A percentile compares a stretch with the other conserved stretches of the same genome.
phyloP scores from a whole-genome alignment of 2,797 vertebrate genomes.

The Ficedula albicollis region DNA sequence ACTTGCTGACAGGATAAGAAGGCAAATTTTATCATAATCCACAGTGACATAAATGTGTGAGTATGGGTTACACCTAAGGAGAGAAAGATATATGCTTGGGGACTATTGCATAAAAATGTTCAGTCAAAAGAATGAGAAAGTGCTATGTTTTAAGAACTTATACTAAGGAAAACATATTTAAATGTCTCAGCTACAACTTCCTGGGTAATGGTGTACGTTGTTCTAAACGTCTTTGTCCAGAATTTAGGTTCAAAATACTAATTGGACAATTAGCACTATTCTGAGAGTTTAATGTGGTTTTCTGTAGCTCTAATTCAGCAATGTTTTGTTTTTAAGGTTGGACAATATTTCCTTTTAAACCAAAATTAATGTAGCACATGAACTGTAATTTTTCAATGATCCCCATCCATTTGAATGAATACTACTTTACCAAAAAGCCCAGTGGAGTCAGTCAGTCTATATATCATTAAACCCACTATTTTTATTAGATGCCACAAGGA shows the following conservation, averaged over 20 bases:
- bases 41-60: neutral
- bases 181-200: neutral
- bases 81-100: neutral
- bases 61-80: neutral
- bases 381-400: neutral
- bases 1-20: neutral
- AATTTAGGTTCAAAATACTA: neutral
- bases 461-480: neutral
- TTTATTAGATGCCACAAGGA: neutral
- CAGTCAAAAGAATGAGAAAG: neutral
- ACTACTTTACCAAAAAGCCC: conserved; percentile 11
- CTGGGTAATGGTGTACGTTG: neutral
- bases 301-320: neutral
- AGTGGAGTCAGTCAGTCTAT: conserved; percentile 49
- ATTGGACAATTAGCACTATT: neutral
- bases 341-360: neutral
- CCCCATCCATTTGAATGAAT: neutral
- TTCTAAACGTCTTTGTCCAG: neutral
- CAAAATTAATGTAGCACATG: conserved; percentile 26
- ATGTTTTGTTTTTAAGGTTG: neutral
- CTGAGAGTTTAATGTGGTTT: neutral
- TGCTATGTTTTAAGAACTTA: neutral
- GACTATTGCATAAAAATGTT: neutral
- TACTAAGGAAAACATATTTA: neutral
- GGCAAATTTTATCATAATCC: neutral